phyloP scores from a whole-genome alignment of 2,888 invertebrate genomes.

The Tupiocoris notatus region DNA sequence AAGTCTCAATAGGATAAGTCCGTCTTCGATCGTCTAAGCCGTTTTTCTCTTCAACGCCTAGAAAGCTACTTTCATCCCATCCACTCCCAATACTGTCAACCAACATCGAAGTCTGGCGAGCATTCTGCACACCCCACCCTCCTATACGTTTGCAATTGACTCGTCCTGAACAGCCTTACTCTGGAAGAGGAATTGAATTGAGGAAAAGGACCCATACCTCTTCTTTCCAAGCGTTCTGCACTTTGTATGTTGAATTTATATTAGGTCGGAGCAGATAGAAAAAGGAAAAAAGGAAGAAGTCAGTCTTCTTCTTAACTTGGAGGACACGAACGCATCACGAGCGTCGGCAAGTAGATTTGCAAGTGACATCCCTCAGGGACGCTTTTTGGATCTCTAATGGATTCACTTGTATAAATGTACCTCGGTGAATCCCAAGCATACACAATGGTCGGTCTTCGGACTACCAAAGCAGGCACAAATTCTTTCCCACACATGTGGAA shows the following conservation, averaged over 20 bases:
- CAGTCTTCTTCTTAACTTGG: slow-evolving; percentile 17
- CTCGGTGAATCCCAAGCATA: slow-evolving; percentile 26
- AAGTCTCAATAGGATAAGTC: too few species aligned
- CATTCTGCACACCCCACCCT: not conserved
- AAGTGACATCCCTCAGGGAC: slow-evolving; percentile 37
- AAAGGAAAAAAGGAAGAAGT: slow-evolving; percentile 13
- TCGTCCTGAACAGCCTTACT: not conserved
- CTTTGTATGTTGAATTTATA: slow-evolving; percentile 30
- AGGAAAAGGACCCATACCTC: slow-evolving; percentile 29
- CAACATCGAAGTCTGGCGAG: not conserved
- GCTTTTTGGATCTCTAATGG: slow-evolving; percentile 23
- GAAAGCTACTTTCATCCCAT: not conserved
- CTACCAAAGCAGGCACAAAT: too few species aligned
- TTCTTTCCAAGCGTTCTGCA: not conserved
- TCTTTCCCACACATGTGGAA: too few species aligned
- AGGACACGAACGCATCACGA: slow-evolving; percentile 10
- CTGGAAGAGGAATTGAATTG: slow-evolving; percentile 16
- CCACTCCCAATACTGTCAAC: not conserved
- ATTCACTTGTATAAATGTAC: slow-evolving; percentile 35
- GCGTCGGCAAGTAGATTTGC: slow-evolving; percentile 38
- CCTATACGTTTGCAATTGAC: slow-evolving; percentile 1
- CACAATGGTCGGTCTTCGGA: slow-evolving; percentile 2
- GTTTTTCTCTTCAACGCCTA: not conserved
- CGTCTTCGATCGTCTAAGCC: not conserved
- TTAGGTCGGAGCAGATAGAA: not conserved